Base-by-base conservation (phyloP, 2,797 vertebrate genomes). In the Pseudochromis fuscus region DNA sequence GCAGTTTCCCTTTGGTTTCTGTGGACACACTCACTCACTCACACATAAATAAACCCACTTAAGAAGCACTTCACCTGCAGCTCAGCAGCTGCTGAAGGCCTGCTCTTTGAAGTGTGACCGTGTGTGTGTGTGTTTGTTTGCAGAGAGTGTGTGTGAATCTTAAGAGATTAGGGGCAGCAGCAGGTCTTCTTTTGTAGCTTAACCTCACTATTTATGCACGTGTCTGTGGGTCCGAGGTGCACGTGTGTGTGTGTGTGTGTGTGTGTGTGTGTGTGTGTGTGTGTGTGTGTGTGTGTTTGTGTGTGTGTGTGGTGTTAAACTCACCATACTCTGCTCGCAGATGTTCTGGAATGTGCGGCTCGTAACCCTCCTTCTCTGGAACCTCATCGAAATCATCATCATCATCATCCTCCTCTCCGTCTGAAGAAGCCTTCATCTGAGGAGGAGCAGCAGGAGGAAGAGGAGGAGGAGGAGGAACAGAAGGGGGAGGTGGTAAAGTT, bases 351-450 rank as follows among this genome's bases (percentile, higher is more conserved):
- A 98, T 94, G 87, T 94, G 83, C 0, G 95, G 94, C 80, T 99
- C 97, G 1, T 95, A 98, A 46, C 97, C 97, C 67, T 99, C 97
- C 87, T 98, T 98, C 84, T 99, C 97, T 0, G 96, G 97, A 74
- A 99, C 97, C 78, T 95, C 94, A 49, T 92, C 94, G n/a, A 99
- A 98, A 53, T 97, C 96, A 7, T 95, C 94, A 0, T 96, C 95
- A 0, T 96, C 95, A 0, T 96, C 94, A 0, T 72, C 75, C 0
- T 87, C 91, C 0, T 92, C 91, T 5, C 72, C 93, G 60, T 94
- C 90, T 0, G 56, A 86, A 31, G 75, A 89, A 49, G 90, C 92
- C 68, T 83, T 88, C 92, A 96, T 82, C 82, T 92, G 77, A 83
- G 56, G 46, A 76, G 64, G 40, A n/a, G n/a, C n/a, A n/a, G n/a